Evolutionary conservation across 2,797 vertebrate species (phyloP).

Genomic region (Chrosomus eos): DNA sequence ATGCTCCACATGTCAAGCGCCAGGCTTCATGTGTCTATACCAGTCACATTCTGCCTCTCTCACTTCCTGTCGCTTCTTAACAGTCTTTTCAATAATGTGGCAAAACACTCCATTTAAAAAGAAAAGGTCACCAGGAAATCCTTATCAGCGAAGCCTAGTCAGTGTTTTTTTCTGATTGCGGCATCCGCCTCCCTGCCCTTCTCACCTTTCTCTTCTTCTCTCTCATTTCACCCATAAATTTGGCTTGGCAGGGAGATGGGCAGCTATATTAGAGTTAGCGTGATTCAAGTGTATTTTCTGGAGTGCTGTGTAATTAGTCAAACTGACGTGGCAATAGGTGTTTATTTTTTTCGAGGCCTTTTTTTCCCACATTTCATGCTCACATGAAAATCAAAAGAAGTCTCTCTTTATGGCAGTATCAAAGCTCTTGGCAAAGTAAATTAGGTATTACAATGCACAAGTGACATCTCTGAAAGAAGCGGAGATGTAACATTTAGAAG

Average conservation of each 20-base stretch:
- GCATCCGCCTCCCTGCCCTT: conserved; percentile 18
- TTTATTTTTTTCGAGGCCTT: background rate
- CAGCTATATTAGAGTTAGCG: conserved; percentile 8
- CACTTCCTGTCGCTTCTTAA: background rate
- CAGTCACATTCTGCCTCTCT: background rate
- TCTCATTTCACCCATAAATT: conserved; percentile 12
- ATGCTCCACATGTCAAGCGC: conserved; percentile 17
- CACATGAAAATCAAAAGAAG: conserved; percentile 8
- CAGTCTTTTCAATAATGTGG: background rate
- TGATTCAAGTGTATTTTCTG: conserved; percentile 21
- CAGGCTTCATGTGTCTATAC: background rate
- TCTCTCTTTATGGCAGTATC: conserved; percentile 12
- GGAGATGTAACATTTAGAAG: conserved; percentile 4
- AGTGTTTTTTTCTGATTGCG: background rate
- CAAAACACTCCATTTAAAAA: background rate
- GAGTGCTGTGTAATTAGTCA: conserved; percentile 36
- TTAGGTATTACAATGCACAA: background rate
- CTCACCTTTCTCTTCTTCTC: conserved; percentile 5
- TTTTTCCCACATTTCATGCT: conserved; percentile 16
- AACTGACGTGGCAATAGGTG: conserved; percentile 38
- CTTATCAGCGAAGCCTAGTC: conserved; percentile 15
- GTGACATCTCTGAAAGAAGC: background rate
- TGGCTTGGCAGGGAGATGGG: conserved; percentile 27
- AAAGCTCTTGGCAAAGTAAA: conserved; percentile 34
- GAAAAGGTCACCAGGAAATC: conserved; percentile 20